These are phyloP conservation scores for Asteroscopus sphinx DNA, from an alignment of 2,888 invertebrate species.

Conservation along the genomic window DNA sequence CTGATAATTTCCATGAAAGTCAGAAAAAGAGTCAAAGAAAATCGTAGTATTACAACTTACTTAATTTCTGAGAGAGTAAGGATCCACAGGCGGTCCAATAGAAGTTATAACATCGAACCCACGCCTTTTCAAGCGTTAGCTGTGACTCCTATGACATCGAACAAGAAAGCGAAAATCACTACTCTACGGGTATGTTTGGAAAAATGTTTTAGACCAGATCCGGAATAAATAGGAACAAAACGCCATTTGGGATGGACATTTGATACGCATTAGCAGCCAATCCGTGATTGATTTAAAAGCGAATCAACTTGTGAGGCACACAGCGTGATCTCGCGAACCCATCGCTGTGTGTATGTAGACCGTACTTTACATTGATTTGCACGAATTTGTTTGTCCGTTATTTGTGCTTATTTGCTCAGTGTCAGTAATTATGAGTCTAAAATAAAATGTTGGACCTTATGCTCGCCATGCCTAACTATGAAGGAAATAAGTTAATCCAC, in stretches of 20 bases:
- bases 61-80: neutral
- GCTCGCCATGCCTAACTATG: too few species aligned
- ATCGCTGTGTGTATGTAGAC: slow-evolving; percentile 51
- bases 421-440: slow-evolving; percentile 1
- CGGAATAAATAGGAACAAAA: slow-evolving; percentile 13
- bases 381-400: slow-evolving; percentile 47
- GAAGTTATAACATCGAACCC: slow-evolving; percentile 5
- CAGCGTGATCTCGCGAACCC: slow-evolving; percentile 39
- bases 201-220: neutral
- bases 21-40: neutral
- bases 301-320: slow-evolving; percentile 54
- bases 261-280: slow-evolving; percentile 68
- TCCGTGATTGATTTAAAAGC: slow-evolving; percentile 64
- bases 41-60: neutral
- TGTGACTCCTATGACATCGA: slow-evolving; percentile 1
- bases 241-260: slow-evolving; percentile 47
- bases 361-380: slow-evolving; percentile 49
- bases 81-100: slow-evolving; percentile 3
- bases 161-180: slow-evolving; percentile 5
- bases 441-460: too few species aligned
- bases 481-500: neutral
- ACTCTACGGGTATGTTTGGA: slow-evolving; percentile 1
- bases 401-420: slow-evolving; percentile 31
- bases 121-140: slow-evolving; percentile 8
- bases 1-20: too few species aligned